Percentiles rank a stretch among this genome's conserved stretches.
Conservation (phyloP, 2,113 vertebrate genomes). For the Octodon degus region DNA sequence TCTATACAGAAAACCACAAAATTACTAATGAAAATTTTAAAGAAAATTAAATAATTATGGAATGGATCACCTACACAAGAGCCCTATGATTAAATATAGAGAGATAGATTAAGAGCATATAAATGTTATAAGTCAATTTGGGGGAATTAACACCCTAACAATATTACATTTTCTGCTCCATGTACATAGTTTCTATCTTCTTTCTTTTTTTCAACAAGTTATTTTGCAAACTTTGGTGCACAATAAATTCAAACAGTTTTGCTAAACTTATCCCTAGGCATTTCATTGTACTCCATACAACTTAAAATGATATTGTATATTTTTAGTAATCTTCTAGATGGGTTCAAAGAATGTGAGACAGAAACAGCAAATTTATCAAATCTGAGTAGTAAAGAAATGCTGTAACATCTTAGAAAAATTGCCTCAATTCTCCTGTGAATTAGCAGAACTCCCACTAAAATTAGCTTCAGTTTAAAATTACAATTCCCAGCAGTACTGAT, state of each 20-base stretch:
- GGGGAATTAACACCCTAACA: not conserved
- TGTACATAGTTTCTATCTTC: not conserved
- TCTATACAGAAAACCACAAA: not conserved
- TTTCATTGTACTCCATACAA: not conserved
- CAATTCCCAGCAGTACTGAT: not conserved
- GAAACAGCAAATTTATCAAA: constrained; percentile 32
- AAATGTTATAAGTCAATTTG: not conserved
- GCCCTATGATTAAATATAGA: not conserved
- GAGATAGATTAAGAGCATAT: not conserved
- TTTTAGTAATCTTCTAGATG: not conserved
- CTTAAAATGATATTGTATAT: not conserved
- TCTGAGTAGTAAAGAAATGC: not conserved
- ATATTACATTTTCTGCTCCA: not conserved
- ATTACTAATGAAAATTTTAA: not conserved
- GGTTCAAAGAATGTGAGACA: not conserved
- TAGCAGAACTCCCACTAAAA: not conserved
- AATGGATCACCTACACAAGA: not conserved
- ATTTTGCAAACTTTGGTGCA: not conserved
- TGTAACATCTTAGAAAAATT: not conserved
- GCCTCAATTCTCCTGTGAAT: constrained; percentile 15
- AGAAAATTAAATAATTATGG: not conserved
- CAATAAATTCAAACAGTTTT: not conserved
- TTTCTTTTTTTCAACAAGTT: not conserved
- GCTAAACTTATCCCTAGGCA: not conserved
- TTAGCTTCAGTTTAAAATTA: constrained; percentile 2